These are phyloP conservation scores for Drosophila lowei DNA, from an alignment of 1,140 invertebrate genomes.

Conservation along the genomic window DNA sequence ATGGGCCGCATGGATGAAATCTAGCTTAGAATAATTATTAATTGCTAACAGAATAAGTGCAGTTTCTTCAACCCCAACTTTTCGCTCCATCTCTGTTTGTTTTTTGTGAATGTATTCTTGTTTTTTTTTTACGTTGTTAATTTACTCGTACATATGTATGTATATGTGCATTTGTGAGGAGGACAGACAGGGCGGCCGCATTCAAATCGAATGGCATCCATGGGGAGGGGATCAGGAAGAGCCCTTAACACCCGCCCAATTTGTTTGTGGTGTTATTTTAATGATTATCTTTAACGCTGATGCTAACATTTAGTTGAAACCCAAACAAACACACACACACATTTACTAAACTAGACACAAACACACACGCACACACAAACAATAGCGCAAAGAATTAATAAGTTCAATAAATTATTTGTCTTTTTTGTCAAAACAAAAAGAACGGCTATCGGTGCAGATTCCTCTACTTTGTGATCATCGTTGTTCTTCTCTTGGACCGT, in stretches of 20 bases:
- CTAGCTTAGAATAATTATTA: constrained; percentile 51
- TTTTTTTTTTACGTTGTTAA: constrained; percentile 27
- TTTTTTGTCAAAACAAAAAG: constrained; percentile 25
- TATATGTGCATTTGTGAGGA: background rate
- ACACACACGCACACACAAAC: constrained; percentile 25
- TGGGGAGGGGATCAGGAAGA: background rate
- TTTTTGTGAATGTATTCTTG: constrained; percentile 12
- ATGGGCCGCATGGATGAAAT: constrained; percentile 2
- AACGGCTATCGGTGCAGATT: background rate
- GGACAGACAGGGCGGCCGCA: background rate
- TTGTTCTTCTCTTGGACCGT: no score
- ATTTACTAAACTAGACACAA: constrained; percentile 7
- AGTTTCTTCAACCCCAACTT: constrained; percentile 14
- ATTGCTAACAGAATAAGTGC: constrained; percentile 56
- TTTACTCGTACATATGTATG: constrained; percentile 14
- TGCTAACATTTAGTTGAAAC: constrained; percentile 62
- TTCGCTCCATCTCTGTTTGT: constrained; percentile 2
- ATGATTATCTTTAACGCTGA: constrained; percentile 66
- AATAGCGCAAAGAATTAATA: constrained; percentile 43
- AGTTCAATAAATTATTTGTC: constrained; percentile 78
- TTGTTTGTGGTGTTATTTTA: constrained; percentile 76
- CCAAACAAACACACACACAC: constrained; percentile 10
- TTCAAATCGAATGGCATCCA: constrained; percentile 7
- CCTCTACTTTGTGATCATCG: no score
- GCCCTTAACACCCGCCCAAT: constrained; percentile 40